Base-by-base conservation (phyloP, 1,140 invertebrate genomes). In the Anthonomus grandis region DNA sequence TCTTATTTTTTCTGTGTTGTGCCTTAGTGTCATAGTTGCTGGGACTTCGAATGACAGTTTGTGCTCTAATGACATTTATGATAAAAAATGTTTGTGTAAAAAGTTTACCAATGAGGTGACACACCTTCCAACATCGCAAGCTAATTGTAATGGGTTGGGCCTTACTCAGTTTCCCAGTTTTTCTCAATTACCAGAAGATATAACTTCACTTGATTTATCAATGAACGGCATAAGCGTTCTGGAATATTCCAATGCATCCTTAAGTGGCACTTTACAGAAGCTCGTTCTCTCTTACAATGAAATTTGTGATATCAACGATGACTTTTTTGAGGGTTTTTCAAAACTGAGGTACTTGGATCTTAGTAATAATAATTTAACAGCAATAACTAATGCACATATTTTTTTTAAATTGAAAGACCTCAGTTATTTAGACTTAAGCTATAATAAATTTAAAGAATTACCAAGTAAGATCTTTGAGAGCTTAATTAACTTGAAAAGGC, bases 271-370 rank as follows among this genome's bases (percentile, higher is more conserved):
- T 10, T 45, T 70, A 31, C 27, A 51, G 12, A 39, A 41, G 25
- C 46, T 70, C 19, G 58, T 54, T 18, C 53, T 68, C 21, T 60
- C 57, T 12, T 61, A 70, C 31, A 81, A 81, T 62, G 58, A 56
- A 42, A 78, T 81, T 25, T 59, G 42, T 21, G 57, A 66, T 13
- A 72, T 82, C 8, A 52, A 59, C n/a, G 10, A 48, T 0, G 51
- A 70, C n/a, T 73, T 70, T 44, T 74, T 74, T 8, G 57, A 74
- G 0, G 46, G 62, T n/a, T 60, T 80, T 10, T 70, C 75, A 6
- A 67, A 74, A 36, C 65, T 81, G 3, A 68, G 59, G 54, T 50
- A 64, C 17, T 64, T 81, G 13, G 76, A 80, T 70, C 71, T 82
- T 44, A 79, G 77, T 49, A 55, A 76, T 42, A 82, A 82, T 63